These are phyloP conservation scores for Trichonephila clavipes DNA, from an alignment of 1,140 invertebrate species.

Conservation along the genomic window DNA sequence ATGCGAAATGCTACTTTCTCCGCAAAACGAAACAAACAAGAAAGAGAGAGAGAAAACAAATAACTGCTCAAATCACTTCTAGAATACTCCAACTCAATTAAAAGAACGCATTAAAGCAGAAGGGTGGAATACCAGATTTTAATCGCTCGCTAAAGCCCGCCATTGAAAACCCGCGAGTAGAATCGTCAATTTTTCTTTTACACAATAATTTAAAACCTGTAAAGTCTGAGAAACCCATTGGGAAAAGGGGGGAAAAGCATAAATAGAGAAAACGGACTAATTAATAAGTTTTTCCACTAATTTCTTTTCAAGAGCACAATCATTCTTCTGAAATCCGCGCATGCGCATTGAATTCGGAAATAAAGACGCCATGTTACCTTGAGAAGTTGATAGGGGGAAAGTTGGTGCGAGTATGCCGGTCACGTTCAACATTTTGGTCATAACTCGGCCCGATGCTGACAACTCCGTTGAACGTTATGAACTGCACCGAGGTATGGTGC, in stretches of 20 bases:
- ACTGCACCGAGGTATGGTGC: conserved; percentile 65
- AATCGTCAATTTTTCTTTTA: neutral
- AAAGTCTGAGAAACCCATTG: neutral
- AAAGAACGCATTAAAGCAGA: neutral
- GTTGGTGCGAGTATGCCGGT: neutral
- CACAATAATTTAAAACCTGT: neutral
- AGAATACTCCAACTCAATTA: conserved; percentile 22
- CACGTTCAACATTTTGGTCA: conserved; percentile 57
- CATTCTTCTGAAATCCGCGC: conserved; percentile 28
- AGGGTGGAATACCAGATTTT: neutral
- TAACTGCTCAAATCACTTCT: neutral
- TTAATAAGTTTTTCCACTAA: neutral
- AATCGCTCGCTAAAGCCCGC: neutral
- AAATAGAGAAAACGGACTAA: neutral
- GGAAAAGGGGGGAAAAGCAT: neutral
- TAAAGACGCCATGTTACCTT: conserved; percentile 51
- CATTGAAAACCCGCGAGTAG: neutral
- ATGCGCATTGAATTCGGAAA: conserved; percentile 22
- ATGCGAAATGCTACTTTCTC: neutral
- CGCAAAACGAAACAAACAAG: neutral
- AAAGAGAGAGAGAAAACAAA: neutral
- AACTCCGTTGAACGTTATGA: conserved; percentile 64
- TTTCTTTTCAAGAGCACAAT: conserved; percentile 3
- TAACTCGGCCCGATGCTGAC: conserved; percentile 41
- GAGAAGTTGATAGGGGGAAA: conserved; percentile 39